Percentiles rank a stretch among this genome's conserved stretches.
These are phyloP conservation scores for Clivina fossor DNA, from an alignment of 2,888 invertebrate species.

Conservation along the genomic window DNA sequence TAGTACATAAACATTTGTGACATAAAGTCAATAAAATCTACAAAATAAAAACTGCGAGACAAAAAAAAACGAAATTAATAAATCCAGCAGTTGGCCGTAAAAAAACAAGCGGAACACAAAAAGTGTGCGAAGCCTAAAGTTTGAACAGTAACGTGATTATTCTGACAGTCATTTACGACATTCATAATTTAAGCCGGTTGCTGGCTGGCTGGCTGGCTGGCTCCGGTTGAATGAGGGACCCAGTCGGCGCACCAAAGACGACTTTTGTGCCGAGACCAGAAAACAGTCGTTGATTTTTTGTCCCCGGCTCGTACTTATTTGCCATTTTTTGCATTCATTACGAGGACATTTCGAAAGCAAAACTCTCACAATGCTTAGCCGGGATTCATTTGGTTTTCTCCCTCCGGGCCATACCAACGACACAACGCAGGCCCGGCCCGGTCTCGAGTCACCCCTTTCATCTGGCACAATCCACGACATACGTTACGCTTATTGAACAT, in stretches of 20 bases:
- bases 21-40: too few relatives aligned
- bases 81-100: neutral
- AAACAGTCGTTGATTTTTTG: conserved; percentile 16
- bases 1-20: too few relatives aligned
- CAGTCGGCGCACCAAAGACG: too few relatives aligned
- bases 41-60: too few relatives aligned
- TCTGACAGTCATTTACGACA: conserved; percentile 27
- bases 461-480: neutral
- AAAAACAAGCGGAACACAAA: conserved; percentile 7
- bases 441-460: neutral
- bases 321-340: conserved; percentile 27
- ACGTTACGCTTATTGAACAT: neutral
- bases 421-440: neutral
- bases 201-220: too few relatives aligned
- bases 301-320: conserved; percentile 17
- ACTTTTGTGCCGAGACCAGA: conserved; percentile 11
- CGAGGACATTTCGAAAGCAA: conserved; percentile 17
- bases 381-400: neutral
- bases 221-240: conserved; percentile 1
- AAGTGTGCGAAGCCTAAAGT: conserved; percentile 18
- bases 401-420: neutral
- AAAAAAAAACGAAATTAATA: too few relatives aligned
- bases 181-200: conserved; percentile 28
- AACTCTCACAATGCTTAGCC: conserved; percentile 20
- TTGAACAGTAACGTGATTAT: conserved; percentile 26